These are phyloP conservation scores for Ammodytes dubius DNA, from an alignment of 2,113 vertebrate species.

Conservation along the genomic window DNA sequence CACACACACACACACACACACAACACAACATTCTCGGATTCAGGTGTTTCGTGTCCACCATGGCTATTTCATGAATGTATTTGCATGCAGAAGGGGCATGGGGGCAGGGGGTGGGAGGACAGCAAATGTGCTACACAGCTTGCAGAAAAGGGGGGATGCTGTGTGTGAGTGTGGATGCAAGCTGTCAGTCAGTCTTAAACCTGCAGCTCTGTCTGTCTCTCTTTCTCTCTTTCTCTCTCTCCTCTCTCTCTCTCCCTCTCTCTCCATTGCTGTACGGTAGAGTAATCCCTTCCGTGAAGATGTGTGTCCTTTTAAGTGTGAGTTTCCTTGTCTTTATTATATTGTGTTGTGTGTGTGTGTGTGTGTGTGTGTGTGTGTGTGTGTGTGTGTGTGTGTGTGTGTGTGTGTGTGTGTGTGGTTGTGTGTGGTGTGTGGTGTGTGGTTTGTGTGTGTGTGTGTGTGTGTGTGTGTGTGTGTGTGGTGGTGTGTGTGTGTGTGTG, in stretches of 20 bases:
- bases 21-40: too few species aligned
- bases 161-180: constrained; percentile 78
- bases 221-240: constrained; percentile 16
- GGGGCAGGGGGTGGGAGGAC: constrained; percentile 68
- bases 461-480: constrained; percentile 2
- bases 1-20: constrained; percentile 19
- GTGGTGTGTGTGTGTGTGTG: constrained; percentile 13
- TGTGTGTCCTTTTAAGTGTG: constrained; percentile 76
- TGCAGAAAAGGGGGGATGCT: constrained; percentile 76
- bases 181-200: constrained; percentile 86
- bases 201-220: constrained; percentile 53
- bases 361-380: constrained; percentile 15
- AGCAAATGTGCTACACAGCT: constrained; percentile 75
- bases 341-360: constrained; percentile 41
- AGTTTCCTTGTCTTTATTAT: constrained; percentile 64
- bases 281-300: constrained; percentile 80
- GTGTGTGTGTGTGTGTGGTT: not conserved
- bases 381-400: constrained; percentile 33
- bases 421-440: too few species aligned
- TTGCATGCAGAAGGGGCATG: constrained; percentile 81
- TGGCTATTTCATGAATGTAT: constrained; percentile 84
- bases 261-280: constrained; percentile 68
- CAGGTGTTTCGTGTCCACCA: constrained; percentile 73
- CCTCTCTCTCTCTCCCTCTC: constrained; percentile 23
- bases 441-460: too few species aligned